A percentile compares a stretch with the other conserved stretches of the same genome.
phyloP scores from a whole-genome alignment of 2,797 vertebrate genomes.

The Acomys russatus region DNA sequence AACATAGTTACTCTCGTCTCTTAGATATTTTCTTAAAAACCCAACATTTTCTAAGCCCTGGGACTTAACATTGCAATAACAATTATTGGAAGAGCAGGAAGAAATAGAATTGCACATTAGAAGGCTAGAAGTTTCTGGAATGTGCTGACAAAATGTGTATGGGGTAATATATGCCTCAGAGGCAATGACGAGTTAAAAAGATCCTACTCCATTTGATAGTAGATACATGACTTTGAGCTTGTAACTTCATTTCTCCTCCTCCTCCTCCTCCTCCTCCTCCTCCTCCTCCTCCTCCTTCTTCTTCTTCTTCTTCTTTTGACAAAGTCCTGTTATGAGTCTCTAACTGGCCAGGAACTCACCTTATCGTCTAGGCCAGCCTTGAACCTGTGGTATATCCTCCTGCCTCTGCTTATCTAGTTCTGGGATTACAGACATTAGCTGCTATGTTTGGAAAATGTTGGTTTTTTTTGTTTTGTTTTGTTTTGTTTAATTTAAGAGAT shows the following conservation, averaged over 20 bases:
- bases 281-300: too few species aligned
- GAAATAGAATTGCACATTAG: background rate
- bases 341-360: background rate
- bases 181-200: slow-evolving; percentile 14
- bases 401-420: background rate
- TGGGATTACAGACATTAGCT: background rate
- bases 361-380: background rate
- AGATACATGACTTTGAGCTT: background rate
- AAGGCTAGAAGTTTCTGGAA: background rate
- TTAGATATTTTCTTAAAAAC: too few species aligned
- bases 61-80: background rate
- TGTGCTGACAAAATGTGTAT: background rate
- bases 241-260: background rate
- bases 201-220: background rate
- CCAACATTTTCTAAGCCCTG: background rate
- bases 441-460: background rate
- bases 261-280: rapidly evolving
- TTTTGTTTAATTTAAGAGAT: slow-evolving; percentile 35
- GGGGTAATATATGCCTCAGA: background rate
- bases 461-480: too few species aligned
- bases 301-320: background rate
- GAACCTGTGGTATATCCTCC: background rate
- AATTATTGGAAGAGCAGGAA: background rate
- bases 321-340: background rate
- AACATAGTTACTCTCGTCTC: too few species aligned